Base-by-base conservation (phyloP, 2,888 invertebrate genomes). In the Meteorus cinctellus region DNA sequence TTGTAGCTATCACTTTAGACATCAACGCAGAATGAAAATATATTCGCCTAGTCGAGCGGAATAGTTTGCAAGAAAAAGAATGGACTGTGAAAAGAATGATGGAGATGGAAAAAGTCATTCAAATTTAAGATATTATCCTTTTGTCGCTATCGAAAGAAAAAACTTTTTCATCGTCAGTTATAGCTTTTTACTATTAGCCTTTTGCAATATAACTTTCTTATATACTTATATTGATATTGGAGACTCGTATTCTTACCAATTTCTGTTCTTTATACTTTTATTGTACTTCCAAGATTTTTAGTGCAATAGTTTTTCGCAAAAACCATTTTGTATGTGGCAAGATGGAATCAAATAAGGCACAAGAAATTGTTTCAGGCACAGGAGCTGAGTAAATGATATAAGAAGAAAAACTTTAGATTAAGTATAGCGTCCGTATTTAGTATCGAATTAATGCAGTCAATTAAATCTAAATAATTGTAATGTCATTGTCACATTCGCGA, bases 361-460 rank as follows among this genome's bases (percentile, higher is more conserved):
- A 19, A 27, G 31, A 24, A 41, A 16, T 63, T 45, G 24, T 41
- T 72, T 65, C 27, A 34, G 19, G 41, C 41, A 31, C 19, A 69
- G 55, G 10, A 69, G 14, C 24, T 24, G 31, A 19, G 24, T 41
- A 60, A 41, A 66, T 51, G 48, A 24, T 73, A 45, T 51, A 55
- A 62, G 41, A 63, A 12, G 24, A 41, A 34, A 71, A 27, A 76
- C 60, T 48, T 55, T 73, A 63, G 19, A 48, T n/a, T 48, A n/a
- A 48, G n/a, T n/a, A 55, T 70, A 68, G 69, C 70, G 72, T 79
- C 69, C 70, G 71, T 45, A 59, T 59, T 19, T 69, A 68, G 41
- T 36, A 75, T 79, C 66, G 74, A 76, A 77, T 71, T 79, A 74
- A 80, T 66, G 78, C 80, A 79, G 85, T 85, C 85, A 85, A 85